Evolutionary conservation across 2,797 vertebrate genomes (phyloP).

Genomic region (Gallinago stenura): DNA sequence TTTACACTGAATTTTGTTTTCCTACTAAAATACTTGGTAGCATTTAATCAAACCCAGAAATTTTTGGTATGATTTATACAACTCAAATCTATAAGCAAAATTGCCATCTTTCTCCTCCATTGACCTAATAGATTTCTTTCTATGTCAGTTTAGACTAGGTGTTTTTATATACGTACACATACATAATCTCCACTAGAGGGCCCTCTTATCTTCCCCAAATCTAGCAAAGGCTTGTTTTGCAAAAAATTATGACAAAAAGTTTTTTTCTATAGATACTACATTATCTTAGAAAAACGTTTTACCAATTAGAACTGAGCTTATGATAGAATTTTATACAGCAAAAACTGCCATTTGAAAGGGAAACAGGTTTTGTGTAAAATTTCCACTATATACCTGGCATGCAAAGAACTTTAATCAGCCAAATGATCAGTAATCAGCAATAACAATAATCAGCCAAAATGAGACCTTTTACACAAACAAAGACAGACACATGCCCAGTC

Average conservation of each 20-base stretch:
- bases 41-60: not conserved
- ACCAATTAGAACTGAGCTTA: not conserved
- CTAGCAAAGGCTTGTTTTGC: not conserved
- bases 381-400: not conserved
- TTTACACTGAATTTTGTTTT: not conserved
- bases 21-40: not conserved
- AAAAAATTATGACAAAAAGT: not conserved
- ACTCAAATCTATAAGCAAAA: not conserved
- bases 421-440: too few relatives aligned
- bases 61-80: not conserved
- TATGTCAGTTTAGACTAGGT: not conserved
- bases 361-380: not conserved
- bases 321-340: not conserved
- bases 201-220: constrained; percentile 30
- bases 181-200: constrained; percentile 18
- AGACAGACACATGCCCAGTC: not conserved
- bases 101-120: not conserved
- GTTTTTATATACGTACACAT: fast-evolving
- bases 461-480: not conserved
- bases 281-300: not conserved
- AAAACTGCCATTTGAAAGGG: not conserved
- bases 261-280: not conserved
- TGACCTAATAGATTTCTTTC: not conserved
- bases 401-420: not conserved
- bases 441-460: not conserved